Evolutionary conservation across 2,888 invertebrate genomes (phyloP).

Genomic region (Plagodis pulveraria): DNA sequence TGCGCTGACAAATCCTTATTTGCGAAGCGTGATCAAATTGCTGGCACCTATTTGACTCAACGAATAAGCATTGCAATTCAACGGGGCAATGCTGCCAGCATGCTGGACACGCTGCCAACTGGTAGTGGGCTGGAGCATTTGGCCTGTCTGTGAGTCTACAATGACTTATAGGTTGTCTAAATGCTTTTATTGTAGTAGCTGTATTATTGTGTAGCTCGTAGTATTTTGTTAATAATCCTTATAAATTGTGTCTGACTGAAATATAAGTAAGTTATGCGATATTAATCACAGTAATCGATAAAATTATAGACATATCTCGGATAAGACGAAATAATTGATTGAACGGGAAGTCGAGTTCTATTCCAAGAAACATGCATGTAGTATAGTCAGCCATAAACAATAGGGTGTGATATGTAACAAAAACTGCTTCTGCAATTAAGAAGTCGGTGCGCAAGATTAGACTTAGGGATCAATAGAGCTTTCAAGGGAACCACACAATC

Average conservation of each 20-base stretch:
- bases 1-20: too few species aligned
- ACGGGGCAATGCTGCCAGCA: too few species aligned
- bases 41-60: too few species aligned
- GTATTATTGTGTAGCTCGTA: neutral
- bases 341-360: slow-evolving; percentile 24
- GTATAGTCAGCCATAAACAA: slow-evolving; percentile 1
- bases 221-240: neutral
- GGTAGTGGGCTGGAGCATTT: too few species aligned
- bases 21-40: too few species aligned
- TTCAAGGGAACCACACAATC: too few species aligned
- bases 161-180: too few species aligned
- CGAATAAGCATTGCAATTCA: too few species aligned
- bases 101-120: too few species aligned
- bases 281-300: neutral
- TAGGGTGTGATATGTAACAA: slow-evolving; percentile 1
- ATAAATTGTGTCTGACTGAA: too few species aligned
- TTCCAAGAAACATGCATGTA: slow-evolving; percentile 18
- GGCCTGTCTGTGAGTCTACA: neutral
- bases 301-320: neutral
- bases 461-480: slow-evolving; percentile 12
- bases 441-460: slow-evolving; percentile 16
- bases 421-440: slow-evolving; percentile 24
- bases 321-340: slow-evolving; percentile 21
- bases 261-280: neutral
- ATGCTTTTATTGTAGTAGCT: neutral